Base-by-base conservation (phyloP, 2,113 vertebrate species). In the Nymphicus hollandicus region DNA sequence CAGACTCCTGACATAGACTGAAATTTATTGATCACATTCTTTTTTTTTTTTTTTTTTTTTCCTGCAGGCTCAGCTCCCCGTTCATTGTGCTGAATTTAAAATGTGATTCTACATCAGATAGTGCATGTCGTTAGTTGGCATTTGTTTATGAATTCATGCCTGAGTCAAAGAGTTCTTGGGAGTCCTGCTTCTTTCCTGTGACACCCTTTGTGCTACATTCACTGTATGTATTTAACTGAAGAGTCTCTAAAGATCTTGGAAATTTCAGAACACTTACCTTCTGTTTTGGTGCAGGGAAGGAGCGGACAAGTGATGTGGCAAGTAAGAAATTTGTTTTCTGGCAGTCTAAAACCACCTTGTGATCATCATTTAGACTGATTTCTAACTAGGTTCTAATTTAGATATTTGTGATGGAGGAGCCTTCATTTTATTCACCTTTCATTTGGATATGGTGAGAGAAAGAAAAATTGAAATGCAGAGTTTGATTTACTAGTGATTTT, bases 1-100 rank as follows among this genome's bases (percentile, higher is more conserved):
- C 70, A 88, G 61, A 73, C 17, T 95, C 13, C 56, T 96, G 85
- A 90, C 92, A 96, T 11, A 70, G 65, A 55, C 37, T 66, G 46
- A 73, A 94, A 96, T 95, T 94, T 94, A 96, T 97, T 90, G 93
- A 97, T 96, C 69, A 33, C 37, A 89, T 93, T 6, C 10, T 56
- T 10, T 20, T 27, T 17, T 24, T 33, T 55, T 72, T 72, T 72
- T 41, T 46, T 56, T 64, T 78, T 91, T 74, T 71, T 81, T 46
- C 25, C 17, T 25, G 55, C 49, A 88, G 68, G 60, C 89, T 94
- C 81, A 86, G 69, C 44, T 89, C 60, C 39, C 27, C 33, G 37
- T 72, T 95, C 64, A 58, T 71, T 91, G 64, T 78, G 68, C 49
- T 88, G 56, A 88, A 95, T 95, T 84, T 78, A 65, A 91, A 90